These are phyloP conservation scores for Tuberolachnus salignus DNA, from an alignment of 2,888 invertebrate species.

Conservation along the genomic window DNA sequence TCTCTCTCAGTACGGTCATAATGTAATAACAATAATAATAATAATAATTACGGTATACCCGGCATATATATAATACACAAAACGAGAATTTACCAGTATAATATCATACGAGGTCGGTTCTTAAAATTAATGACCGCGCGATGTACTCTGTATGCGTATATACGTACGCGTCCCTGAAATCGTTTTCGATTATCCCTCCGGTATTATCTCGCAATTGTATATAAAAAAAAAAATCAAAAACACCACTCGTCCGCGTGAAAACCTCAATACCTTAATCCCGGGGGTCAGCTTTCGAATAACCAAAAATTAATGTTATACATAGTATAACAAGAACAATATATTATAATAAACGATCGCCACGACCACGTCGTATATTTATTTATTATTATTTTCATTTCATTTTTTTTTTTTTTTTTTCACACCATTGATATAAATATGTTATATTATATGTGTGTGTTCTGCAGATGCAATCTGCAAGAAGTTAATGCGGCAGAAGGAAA, in stretches of 20 bases:
- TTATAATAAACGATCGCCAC: too few relatives aligned
- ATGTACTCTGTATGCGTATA: background rate
- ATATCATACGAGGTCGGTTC: background rate
- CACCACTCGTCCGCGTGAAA: constrained; percentile 1
- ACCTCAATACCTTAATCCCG: background rate
- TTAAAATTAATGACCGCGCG: background rate
- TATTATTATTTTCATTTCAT: background rate
- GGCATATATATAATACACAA: too few relatives aligned
- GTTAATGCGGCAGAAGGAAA: constrained; percentile 50
- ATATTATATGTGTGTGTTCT: constrained; percentile 7
- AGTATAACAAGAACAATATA: too few relatives aligned
- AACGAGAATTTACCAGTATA: too few relatives aligned
- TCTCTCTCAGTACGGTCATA: too few relatives aligned
- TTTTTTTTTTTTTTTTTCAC: constrained; percentile 15
- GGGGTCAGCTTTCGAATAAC: background rate
- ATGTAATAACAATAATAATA: too few relatives aligned
- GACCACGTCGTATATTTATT: too few relatives aligned
- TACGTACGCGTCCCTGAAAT: background rate
- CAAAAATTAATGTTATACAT: background rate
- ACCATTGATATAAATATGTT: background rate
- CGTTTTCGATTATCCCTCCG: background rate
- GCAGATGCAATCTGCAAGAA: constrained; percentile 51
- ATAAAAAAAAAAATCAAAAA: too few relatives aligned
- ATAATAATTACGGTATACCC: background rate
- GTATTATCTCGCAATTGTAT: constrained; percentile 6